phyloP scores from a whole-genome alignment of 2,888 invertebrate species.

The Pollenia labialis region DNA sequence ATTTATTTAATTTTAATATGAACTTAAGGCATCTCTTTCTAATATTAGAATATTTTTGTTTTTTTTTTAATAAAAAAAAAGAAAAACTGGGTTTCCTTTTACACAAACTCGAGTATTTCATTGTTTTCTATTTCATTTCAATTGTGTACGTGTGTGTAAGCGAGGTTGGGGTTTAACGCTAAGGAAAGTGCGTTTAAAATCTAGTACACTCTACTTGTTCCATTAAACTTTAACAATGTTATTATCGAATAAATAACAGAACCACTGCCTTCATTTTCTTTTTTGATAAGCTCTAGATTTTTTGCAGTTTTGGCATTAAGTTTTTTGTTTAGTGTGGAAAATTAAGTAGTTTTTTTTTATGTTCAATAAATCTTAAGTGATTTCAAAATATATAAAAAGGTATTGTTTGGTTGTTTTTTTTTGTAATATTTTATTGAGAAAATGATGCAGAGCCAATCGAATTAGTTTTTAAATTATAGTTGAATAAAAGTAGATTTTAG shows the following conservation, averaged over 20 bases:
- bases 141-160: too few relatives aligned
- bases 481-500: neutral
- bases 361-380: slow-evolving; percentile 48
- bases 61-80: neutral
- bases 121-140: neutral
- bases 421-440: slow-evolving; percentile 2
- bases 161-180: neutral
- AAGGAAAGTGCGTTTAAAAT: slow-evolving; percentile 42
- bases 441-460: slow-evolving; percentile 43
- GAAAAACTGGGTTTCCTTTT: too few relatives aligned
- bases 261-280: slow-evolving; percentile 37
- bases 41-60: neutral
- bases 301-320: slow-evolving; percentile 37
- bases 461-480: neutral
- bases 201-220: slow-evolving; percentile 30
- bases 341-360: slow-evolving; percentile 31
- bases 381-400: neutral
- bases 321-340: slow-evolving; percentile 19
- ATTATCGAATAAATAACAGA: slow-evolving; percentile 1
- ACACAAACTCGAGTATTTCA: neutral
- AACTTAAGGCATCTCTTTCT: neutral
- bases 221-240: slow-evolving; percentile 48
- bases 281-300: slow-evolving; percentile 21
- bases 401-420: slow-evolving; percentile 15
- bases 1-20: too few relatives aligned